Base-by-base conservation (phyloP, 1,140 invertebrate species). In the Mya arenaria region DNA sequence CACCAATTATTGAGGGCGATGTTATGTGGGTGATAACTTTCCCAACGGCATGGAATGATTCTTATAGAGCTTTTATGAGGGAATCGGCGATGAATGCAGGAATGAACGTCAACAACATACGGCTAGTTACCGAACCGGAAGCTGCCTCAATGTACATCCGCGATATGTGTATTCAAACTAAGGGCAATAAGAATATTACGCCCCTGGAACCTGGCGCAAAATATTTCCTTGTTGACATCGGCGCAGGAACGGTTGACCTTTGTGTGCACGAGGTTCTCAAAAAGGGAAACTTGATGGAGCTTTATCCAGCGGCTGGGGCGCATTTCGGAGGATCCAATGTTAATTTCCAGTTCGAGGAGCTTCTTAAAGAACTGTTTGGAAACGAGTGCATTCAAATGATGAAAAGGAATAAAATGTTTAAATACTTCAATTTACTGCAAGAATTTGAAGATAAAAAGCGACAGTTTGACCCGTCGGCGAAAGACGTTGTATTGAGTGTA, bases 81-180 rank as follows among this genome's bases (percentile, higher is more conserved):
- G 62, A 74, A 34, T 65, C 78, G 6, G 78, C 78, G 15, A 19
- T 58, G 17, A 25, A 80, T 52, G 79, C 78, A 28, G 84, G 73
- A n/a, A 82, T 82, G 32, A 63, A 56, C n/a, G 44, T 30, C 17
- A 56, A 74, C 13, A 62, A 58, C 4, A 39, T 85, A 34, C 30
- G 39, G 32, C 23, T 85, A 1, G 78, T 77, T 19, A 37, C 82
- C 10, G 84, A 85, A 79, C 84, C 84, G 4, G 84, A 82, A 60
- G 78, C 66, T 48, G 84, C 84, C 28, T 82, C 84, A 5, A 73
- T 85, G 39, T 82, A 71, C 30, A 66, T 69, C 15, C 77, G 63
- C 25, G 56, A 82, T 30, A 62, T 23, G 44, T 62, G n/a, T n/a
- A 68, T 2, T 32, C 62, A 25, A 58, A 10, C 25, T 36, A 37